A percentile compares a stretch with the other conserved stretches of the same genome.
phyloP scores from a whole-genome alignment of 35 echinoderm and acorn worm species.

The Apostichopus japonicus region DNA sequence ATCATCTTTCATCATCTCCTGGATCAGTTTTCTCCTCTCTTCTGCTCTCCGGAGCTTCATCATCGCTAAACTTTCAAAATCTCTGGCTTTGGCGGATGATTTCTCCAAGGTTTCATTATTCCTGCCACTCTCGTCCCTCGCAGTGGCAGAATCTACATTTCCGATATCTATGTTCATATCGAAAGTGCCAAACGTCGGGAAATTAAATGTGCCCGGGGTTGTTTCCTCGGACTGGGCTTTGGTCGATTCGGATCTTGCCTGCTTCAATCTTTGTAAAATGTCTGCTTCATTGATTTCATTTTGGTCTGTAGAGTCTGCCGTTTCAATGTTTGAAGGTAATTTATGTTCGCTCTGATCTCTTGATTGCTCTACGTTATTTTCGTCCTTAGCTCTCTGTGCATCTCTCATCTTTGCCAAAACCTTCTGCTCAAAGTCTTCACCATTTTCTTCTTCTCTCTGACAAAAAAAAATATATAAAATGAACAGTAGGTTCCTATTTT shows the following conservation, averaged over 20 bases:
- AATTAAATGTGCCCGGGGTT: neutral
- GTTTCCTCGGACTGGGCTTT: neutral
- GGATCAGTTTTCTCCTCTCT: constrained; percentile 79
- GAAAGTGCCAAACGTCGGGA: constrained; percentile 14
- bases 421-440: constrained; percentile 64
- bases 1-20: constrained; percentile 79
- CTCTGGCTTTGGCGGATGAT: constrained; percentile 36
- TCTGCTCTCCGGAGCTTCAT: constrained; percentile 69
- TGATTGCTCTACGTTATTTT: neutral
- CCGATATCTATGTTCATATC: neutral
- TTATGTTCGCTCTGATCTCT: neutral
- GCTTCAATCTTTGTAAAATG: constrained; percentile 29
- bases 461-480: neutral
- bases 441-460: neutral
- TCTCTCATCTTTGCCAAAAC: constrained; percentile 57
- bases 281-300: constrained; percentile 34
- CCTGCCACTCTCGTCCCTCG: neutral
- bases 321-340: neutral
- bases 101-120: neutral
- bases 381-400: constrained; percentile 42
- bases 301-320: neutral
- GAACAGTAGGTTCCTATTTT: no score
- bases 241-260: constrained; percentile 18
- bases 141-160: neutral
- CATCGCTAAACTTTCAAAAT: constrained; percentile 77